Percentiles rank a stretch among this genome's conserved stretches.
Evolutionary conservation across 2,797 vertebrate species (phyloP).

Genomic region (Arnoldichthys spilopterus): DNA sequence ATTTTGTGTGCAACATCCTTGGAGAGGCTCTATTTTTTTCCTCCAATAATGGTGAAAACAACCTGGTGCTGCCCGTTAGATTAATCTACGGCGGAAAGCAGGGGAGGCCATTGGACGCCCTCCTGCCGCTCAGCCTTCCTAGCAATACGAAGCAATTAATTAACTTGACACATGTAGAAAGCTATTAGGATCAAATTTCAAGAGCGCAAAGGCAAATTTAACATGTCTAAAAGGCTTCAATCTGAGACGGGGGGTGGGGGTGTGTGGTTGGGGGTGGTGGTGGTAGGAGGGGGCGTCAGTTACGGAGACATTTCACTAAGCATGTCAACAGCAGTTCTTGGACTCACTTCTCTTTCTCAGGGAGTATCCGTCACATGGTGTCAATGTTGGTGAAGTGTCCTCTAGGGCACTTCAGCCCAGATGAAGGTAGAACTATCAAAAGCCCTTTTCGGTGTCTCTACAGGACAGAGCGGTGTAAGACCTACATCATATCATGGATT

Average conservation of each 20-base stretch:
- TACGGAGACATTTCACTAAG: conserved; percentile 33
- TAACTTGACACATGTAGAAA: conserved; percentile 57
- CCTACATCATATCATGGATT: conserved; percentile 36
- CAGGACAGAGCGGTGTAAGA: conserved; percentile 24
- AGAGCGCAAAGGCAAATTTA: conserved; percentile 19
- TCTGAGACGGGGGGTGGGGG: conserved; percentile 1
- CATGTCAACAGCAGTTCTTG: neutral
- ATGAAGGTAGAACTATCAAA: conserved; percentile 43
- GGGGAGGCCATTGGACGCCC: conserved; percentile 26
- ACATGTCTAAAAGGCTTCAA: conserved; percentile 44
- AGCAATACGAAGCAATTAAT: conserved; percentile 42
- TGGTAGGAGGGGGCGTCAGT: conserved; percentile 16
- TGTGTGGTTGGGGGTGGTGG: neutral
- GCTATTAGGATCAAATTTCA: conserved; percentile 52
- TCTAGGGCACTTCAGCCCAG: conserved; percentile 24
- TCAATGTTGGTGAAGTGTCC: conserved; percentile 29
- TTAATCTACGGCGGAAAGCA: conserved; percentile 35
- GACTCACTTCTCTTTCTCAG: conserved; percentile 12
- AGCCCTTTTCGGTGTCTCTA: neutral
- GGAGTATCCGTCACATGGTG: conserved; percentile 21
- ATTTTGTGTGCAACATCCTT: conserved; percentile 31
- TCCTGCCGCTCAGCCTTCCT: conserved; percentile 2
- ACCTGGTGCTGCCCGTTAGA: conserved; percentile 20
- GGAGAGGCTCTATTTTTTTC: conserved; percentile 20
- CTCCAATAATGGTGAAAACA: conserved; percentile 35